Base-by-base conservation (phyloP, 2,113 vertebrate genomes). In the Larimichthys crocea region DNA sequence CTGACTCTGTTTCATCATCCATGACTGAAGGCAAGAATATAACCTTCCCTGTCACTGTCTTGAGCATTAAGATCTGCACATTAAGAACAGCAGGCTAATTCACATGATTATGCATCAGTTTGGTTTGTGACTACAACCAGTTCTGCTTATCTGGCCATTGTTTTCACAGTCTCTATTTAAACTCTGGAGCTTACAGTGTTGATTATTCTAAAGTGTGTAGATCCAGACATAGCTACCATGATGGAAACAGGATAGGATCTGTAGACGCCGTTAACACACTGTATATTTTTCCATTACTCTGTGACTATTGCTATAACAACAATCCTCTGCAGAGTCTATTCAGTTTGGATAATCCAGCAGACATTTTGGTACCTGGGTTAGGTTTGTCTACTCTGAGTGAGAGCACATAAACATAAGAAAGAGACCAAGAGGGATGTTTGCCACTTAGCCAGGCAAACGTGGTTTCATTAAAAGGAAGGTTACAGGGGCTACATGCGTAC, bases 1-100 rank as follows among this genome's bases (percentile, higher is more conserved):
- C 82, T 73, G 59, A 83, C 52, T 78, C 64, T 83, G 68, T 80
- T 76, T 66, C 85, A 89, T 89, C 88, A 84, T 84, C 73, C 83
- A 83, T 86, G 31, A 67, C 75, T 82, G 24, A 78, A 70, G 66
- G 69, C 76, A 53, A 85, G 48, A 79, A 35, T 79, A 55, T 66
- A 84, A 79, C 57, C 63, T 49, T 26, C 69, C 74, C 19, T 73
- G 26, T 87, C 69, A 56, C 83, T 66, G 63, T 82, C 65, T 75
- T 71, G 57, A 86, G 42, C 63, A 26, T 71, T 20, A 53, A 62
- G 10, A 72, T 52, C 55, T 75, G 42, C 60, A 61, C 72, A 63
- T 80, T 74, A 64, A 55, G 65, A 64, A 52, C 40, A 77, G 48
- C 61, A 60, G 62, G 78, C 62, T 71, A 85, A 79, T 71, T 62